A percentile compares a stretch with the other conserved stretches of the same genome.
Evolutionary conservation across 2,888 invertebrate genomes (phyloP).

Genomic region (Drosophila vallismaia): DNA sequence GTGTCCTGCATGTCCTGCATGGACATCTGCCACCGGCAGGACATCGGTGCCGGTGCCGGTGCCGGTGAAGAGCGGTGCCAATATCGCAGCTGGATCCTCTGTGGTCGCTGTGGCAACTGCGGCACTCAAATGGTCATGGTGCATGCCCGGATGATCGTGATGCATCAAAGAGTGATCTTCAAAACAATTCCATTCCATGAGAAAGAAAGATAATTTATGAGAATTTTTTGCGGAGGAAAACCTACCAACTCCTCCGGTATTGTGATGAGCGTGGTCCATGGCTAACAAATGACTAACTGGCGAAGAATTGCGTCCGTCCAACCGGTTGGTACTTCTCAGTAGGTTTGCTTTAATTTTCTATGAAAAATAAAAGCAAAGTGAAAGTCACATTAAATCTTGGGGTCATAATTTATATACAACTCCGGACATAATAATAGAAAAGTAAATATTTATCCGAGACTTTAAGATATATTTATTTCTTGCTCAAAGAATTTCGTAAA

Average conservation of each 20-base stretch:
- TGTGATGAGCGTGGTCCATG: slow-evolving; percentile 83
- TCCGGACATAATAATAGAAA: no score
- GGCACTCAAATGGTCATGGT: slow-evolving; percentile 50
- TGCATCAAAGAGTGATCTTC: slow-evolving; percentile 70
- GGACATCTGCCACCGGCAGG: slow-evolving; percentile 34
- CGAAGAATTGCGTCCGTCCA: background rate
- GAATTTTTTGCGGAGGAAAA: background rate
- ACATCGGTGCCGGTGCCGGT: slow-evolving; percentile 20
- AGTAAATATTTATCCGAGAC: no score
- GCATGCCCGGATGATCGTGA: slow-evolving; percentile 57
- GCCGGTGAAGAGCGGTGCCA: slow-evolving; percentile 15
- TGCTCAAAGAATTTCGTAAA: no score
- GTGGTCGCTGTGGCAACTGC: slow-evolving; percentile 53
- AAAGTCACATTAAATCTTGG: slow-evolving; percentile 32
- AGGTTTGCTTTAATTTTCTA: slow-evolving; percentile 31
- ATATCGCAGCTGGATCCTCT: slow-evolving; percentile 26
- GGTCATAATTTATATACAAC: no score
- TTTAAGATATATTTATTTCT: no score
- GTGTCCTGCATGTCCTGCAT: slow-evolving; percentile 55
- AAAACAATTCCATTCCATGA: no score
- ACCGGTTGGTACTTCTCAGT: background rate
- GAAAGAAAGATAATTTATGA: background rate
- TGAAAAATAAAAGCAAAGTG: slow-evolving; percentile 18
- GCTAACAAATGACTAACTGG: slow-evolving; percentile 4
- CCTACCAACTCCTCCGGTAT: slow-evolving; percentile 75